Evolutionary conservation across 2,888 invertebrate species (phyloP), one percentile per base, ranked within the genome.

Genomic region (Amaurobius ferox): DNA sequence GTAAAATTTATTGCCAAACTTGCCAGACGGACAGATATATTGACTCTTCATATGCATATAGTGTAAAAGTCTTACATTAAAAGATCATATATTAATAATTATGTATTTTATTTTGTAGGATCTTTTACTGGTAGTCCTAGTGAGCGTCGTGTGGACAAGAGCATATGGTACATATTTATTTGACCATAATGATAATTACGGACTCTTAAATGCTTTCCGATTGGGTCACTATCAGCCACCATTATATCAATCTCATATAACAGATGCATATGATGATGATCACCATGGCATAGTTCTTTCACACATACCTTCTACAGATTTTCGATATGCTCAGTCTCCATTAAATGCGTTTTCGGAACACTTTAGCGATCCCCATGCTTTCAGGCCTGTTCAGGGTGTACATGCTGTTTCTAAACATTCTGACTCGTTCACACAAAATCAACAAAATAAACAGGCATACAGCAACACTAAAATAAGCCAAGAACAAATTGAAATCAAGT

Each of bases 61-160:
- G n/a, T n/a, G n/a, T n/a, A n/a, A n/a, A n/a, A n/a, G n/a, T n/a
- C n/a, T n/a, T n/a, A n/a, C n/a, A n/a, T n/a, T n/a, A n/a, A n/a
- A n/a, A n/a, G n/a, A n/a, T n/a, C n/a, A n/a, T n/a, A n/a, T n/a
- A n/a, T n/a, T n/a, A n/a, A n/a, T n/a, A n/a, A n/a, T n/a, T n/a
- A n/a, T n/a, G n/a, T n/a, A n/a, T n/a, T n/a, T n/a, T n/a, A n/a
- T n/a, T n/a, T n/a, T n/a, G n/a, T n/a, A n/a, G n/a, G n/a, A n/a
- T n/a, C 64, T 83, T 66, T 30, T 83, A n/a, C 35, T 77, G 13
- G 66, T 66, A 7, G 66, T 55, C 19, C 32, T 77, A 23, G 32
- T 83, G 2, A 64, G 71, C 67, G 71, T 74, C 26, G 83, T 35
- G 32, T 67, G 70, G 32, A n/a, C 77, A 16, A 29, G 26, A 16